Evolutionary conservation across 2,797 vertebrate genomes (phyloP).

Genomic region (Lacerta agilis): DNA sequence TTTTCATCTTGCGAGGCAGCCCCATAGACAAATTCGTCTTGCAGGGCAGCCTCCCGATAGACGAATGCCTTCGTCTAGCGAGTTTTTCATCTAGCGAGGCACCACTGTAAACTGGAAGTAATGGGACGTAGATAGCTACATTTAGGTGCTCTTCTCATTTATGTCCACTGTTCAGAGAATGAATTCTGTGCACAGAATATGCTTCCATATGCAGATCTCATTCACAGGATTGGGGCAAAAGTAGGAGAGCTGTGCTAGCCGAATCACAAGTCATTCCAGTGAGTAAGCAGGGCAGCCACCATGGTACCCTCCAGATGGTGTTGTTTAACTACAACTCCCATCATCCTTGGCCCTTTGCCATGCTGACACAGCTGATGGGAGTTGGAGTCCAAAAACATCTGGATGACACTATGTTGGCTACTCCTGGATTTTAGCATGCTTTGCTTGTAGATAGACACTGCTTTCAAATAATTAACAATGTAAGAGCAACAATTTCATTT

Average conservation of each 20-base stretch:
- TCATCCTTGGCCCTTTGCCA: no score
- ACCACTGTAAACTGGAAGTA: no score
- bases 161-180: background rate
- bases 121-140: background rate
- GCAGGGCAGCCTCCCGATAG: no score
- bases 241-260: background rate
- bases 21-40: no score
- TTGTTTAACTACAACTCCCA: no score
- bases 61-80: no score
- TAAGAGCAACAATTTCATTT: background rate
- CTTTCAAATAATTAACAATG: background rate
- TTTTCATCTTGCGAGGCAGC: no score
- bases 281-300: background rate
- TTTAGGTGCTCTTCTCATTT: background rate
- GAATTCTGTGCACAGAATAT: background rate
- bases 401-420: no score
- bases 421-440: background rate
- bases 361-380: no score
- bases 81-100: no score
- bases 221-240: background rate
- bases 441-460: background rate
- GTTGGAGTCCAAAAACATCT: no score
- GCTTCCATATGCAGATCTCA: background rate
- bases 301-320: no score
- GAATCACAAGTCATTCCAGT: background rate